Conservation (phyloP, 2,888 invertebrate species). For the Drosophila affinis region DNA sequence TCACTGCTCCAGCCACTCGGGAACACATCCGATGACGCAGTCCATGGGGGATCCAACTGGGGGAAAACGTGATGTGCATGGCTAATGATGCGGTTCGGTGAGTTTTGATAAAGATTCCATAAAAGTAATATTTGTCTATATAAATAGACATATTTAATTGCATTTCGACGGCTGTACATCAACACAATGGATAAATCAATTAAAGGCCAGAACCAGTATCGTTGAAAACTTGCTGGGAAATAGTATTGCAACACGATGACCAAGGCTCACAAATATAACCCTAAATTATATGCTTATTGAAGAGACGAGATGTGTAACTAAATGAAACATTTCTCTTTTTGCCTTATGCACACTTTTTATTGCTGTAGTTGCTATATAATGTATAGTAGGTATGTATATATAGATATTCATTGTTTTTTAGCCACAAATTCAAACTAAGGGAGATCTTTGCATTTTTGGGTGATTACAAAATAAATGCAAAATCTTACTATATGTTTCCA, state of each 20-base stretch:
- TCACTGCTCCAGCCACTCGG: neutral
- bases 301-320: slow-evolving; percentile 42
- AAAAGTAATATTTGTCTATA: slow-evolving; percentile 47
- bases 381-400: slow-evolving; percentile 21
- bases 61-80: slow-evolving; percentile 62
- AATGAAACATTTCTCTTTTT: slow-evolving; percentile 50
- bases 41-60: slow-evolving; percentile 12
- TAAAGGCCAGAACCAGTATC: slow-evolving; percentile 21
- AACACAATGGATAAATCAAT: slow-evolving; percentile 30
- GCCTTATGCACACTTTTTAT: slow-evolving; percentile 14
- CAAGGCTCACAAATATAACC: neutral
- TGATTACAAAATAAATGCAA: slow-evolving; percentile 39
- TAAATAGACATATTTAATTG: slow-evolving; percentile 50
- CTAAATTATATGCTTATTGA: neutral
- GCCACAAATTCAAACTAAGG: slow-evolving; percentile 27
- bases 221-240: neutral
- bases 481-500: slow-evolving; percentile 17
- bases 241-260: neutral
- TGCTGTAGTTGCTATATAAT: slow-evolving; percentile 21
- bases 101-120: slow-evolving; percentile 55
- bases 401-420: slow-evolving; percentile 1
- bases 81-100: slow-evolving; percentile 64
- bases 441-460: slow-evolving; percentile 31
- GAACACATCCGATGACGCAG: slow-evolving; percentile 3
- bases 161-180: slow-evolving; percentile 33